Conservation (phyloP, 2,113 vertebrate species). For the Vombatus ursinus region DNA sequence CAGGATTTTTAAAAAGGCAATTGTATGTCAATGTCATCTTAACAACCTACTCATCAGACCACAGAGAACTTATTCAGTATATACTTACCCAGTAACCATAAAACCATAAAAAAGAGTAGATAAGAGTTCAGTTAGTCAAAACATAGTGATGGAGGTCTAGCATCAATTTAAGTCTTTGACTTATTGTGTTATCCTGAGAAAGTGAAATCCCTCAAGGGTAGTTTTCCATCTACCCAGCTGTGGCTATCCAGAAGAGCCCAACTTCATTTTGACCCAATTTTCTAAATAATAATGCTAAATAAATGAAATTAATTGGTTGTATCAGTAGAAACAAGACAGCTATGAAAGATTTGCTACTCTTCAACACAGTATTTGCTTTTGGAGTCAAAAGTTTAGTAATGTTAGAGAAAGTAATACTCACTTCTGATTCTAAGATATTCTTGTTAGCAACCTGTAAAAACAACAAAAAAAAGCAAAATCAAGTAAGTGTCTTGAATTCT, state of each 20-base stretch:
- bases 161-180: too few species aligned
- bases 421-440: accelerated
- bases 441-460: not conserved
- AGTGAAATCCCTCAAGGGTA: not conserved
- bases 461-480: not conserved
- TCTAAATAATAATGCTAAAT: not conserved
- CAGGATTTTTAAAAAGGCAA: not conserved
- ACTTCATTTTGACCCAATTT: not conserved
- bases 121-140: not conserved
- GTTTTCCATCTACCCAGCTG: too few species aligned
- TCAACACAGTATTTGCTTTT: not conserved
- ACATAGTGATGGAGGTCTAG: not conserved
- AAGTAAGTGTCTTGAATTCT: not conserved
- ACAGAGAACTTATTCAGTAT: not conserved
- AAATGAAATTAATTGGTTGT: not conserved
- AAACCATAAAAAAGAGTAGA: not conserved
- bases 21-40: not conserved
- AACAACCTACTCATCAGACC: not conserved
- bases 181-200: too few species aligned
- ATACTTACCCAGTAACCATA: not conserved
- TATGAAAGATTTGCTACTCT: not conserved
- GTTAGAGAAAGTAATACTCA: not conserved
- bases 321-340: not conserved
- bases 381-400: not conserved
- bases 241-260: too few species aligned